Evolutionary conservation across 1,140 invertebrate genomes (phyloP), one percentile per base, ranked within the genome.

Genomic region (Diabrotica virgifera): DNA sequence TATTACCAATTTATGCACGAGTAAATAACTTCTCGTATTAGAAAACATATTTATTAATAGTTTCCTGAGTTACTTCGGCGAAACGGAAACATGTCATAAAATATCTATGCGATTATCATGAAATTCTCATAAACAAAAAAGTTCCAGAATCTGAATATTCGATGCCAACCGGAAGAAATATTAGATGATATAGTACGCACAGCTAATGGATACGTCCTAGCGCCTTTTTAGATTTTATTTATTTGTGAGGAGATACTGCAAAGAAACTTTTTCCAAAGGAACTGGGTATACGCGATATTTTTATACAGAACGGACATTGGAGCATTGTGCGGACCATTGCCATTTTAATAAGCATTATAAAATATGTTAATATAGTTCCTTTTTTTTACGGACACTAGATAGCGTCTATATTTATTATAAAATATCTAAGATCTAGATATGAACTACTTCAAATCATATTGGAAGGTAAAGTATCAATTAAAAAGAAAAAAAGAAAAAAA

Each of bases 131-230:
- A 74, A 74, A 74, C 70, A 74, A 74, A 74, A 72, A 74, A 74
- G 66, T 74, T 74, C 59, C 61, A 69, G 68, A 74, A 72, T 72
- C 68, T 72, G 70, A 70, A 72, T 74, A 72, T 70, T 70, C 69
- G 70, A 74, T 74, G 72, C 72, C 70, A 74, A 74, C 72, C 72
- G 72, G 72, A 74, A 74, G 72, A 74, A 66, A 74, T 74, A 74
- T 70, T 70, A 68, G 64, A 74, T 74, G 72, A 74, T 74, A 72
- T 69, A 74, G 51, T 65, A 58, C 59, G 36, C 52, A 59, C 52
- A 59, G 36, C 60, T 59, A 65, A 69, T 69, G 63, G 64, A 63
- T 69, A 59, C 63, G 59, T 64, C 63, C 62, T 37, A 68, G 62
- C 66, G 66, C 66, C 66, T 68, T 68, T 58, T 52, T 46, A 12